A percentile compares a stretch with the other conserved stretches of the same genome.
Conservation (phyloP, 2,888 invertebrate species). For the Diadegma fenestrale region DNA sequence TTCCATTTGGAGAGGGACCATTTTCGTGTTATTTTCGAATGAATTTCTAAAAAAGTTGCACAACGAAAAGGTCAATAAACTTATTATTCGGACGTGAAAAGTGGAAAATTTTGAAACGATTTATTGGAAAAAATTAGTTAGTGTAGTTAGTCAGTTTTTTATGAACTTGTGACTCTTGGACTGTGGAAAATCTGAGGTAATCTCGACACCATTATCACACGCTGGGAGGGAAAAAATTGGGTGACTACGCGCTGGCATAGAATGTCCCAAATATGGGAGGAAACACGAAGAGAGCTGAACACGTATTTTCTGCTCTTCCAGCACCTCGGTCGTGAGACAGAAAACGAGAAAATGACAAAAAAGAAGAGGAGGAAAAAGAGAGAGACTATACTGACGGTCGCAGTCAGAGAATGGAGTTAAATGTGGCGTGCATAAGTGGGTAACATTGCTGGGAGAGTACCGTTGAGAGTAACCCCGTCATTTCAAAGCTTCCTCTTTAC, state of each 20-base stretch:
- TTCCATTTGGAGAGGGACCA: neutral
- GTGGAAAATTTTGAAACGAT: neutral
- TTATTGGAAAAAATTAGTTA: neutral
- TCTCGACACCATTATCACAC: neutral
- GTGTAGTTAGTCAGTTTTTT: neutral
- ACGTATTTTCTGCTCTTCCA: slow-evolving; percentile 56
- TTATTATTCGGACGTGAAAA: neutral
- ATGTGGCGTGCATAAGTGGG: slow-evolving; percentile 80
- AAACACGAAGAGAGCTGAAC: slow-evolving; percentile 30
- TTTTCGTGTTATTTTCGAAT: neutral
- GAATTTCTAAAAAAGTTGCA: neutral
- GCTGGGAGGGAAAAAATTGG: neutral
- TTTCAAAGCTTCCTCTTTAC: slow-evolving; percentile 64
- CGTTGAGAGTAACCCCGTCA: slow-evolving; percentile 72
- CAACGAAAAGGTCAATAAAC: neutral
- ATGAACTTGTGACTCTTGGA: neutral
- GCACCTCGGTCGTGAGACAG: slow-evolving; percentile 14
- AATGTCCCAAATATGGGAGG: slow-evolving; percentile 34
- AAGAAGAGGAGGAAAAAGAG: neutral
- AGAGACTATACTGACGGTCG: slow-evolving; percentile 47
- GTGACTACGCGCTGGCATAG: slow-evolving; percentile 13
- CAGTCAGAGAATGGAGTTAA: slow-evolving; percentile 77
- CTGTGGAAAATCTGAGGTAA: neutral
- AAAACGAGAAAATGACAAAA: neutral
- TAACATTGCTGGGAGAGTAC: slow-evolving; percentile 74